phyloP scores from a whole-genome alignment of 2,888 invertebrate species.

The Clepsis dumicolana region DNA sequence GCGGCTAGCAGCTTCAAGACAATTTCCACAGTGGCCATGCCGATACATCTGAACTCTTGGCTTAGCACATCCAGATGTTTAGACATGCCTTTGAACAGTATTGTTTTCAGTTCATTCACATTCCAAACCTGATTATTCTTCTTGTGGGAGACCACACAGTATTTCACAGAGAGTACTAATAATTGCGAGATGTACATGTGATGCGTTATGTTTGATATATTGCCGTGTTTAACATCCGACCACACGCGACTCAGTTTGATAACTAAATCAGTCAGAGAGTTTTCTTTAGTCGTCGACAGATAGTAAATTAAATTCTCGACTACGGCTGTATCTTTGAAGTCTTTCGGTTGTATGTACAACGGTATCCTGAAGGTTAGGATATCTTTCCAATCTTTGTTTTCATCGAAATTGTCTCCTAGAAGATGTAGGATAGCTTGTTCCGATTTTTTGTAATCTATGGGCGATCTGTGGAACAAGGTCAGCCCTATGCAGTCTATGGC shows the following conservation, averaged over 20 bases:
- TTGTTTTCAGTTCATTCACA: conserved; percentile 73
- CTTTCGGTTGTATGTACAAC: conserved; percentile 80
- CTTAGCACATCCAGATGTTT: conserved; percentile 89
- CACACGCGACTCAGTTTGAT: conserved; percentile 88
- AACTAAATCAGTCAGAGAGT: conserved; percentile 72
- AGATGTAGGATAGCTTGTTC: conserved; percentile 77
- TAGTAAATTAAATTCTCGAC: conserved; percentile 88
- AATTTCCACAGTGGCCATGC: conserved; percentile 91
- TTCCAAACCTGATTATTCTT: conserved; percentile 61
- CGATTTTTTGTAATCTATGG: conserved; percentile 70
- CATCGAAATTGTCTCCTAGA: conserved; percentile 81
- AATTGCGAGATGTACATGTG: conserved; percentile 90
- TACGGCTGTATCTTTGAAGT: conserved; percentile 84
- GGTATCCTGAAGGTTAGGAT: conserved; percentile 81
- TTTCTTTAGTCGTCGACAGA: conserved; percentile 74
- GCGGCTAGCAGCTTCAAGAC: conserved; percentile 84
- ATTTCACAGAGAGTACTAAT: conserved; percentile 86
- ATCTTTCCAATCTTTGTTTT: conserved; percentile 88
- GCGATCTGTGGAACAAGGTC: conserved; percentile 82
- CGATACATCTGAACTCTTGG: conserved; percentile 87
- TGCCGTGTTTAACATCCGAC: conserved; percentile 88
- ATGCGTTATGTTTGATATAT: conserved; percentile 88
- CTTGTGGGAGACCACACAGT: conserved; percentile 68
- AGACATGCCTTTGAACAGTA: conserved; percentile 88
- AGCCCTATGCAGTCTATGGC: conserved; percentile 87